Evolutionary conservation across 2,113 vertebrate genomes (phyloP).

Genomic region (Phainopepla nitens): DNA sequence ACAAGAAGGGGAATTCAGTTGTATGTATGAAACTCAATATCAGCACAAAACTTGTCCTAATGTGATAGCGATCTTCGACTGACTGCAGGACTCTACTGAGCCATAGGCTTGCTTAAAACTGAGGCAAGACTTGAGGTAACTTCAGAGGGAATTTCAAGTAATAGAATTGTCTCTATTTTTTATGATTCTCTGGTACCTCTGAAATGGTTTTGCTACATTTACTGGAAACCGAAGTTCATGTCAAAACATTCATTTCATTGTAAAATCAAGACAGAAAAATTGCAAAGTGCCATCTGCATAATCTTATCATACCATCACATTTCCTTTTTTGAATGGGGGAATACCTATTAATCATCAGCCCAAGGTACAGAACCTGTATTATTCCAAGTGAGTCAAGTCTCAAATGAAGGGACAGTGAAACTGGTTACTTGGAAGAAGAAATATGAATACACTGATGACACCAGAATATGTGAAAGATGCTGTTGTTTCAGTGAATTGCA

Average conservation of each 20-base stretch:
- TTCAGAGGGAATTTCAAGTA: neutral
- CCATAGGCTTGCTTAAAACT: neutral
- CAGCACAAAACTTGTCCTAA: neutral
- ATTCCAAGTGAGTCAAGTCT: neutral
- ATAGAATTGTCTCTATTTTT: neutral
- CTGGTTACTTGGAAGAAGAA: neutral
- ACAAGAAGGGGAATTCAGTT: neutral
- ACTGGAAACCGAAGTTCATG: neutral
- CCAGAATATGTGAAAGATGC: neutral
- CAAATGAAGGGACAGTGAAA: accelerated
- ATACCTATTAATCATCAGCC: neutral
- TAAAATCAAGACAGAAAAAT: neutral
- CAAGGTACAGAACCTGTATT: neutral
- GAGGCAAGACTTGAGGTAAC: neutral
- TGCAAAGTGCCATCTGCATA: neutral
- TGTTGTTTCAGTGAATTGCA: neutral
- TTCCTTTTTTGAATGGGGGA: neutral
- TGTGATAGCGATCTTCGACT: neutral
- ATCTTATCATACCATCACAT: neutral
- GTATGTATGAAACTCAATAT: neutral
- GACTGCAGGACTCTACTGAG: neutral
- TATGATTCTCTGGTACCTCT: neutral
- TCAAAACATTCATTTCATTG: neutral
- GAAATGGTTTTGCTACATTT: neutral
- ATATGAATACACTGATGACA: neutral